Base-by-base conservation (phyloP, 2,113 vertebrate species). In the Lophochroa leadbeateri region DNA sequence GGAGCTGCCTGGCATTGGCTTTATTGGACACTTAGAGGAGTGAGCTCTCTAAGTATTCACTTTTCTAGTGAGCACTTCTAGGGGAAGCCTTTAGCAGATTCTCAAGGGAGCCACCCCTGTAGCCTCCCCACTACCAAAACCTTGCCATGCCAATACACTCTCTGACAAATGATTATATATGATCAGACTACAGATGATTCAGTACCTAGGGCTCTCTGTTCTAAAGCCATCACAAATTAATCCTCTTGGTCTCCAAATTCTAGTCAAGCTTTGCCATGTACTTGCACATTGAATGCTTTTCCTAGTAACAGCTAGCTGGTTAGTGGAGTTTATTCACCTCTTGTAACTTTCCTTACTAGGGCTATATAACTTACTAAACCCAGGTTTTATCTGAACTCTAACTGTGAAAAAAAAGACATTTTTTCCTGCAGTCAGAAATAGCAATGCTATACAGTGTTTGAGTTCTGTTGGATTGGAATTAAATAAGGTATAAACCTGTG, bases 401-500 rank as follows among this genome's bases (percentile, higher is more conserved):
- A 78, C 0, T 33, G 11, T 43, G 18, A 13, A 43, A 46, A 13
- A 12, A 39, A 14, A 13, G 3, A 11, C 3, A 0, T 70, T 39
- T 77, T 65, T 68, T 17, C 13, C 8, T 81, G 5, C 11, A 77
- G n/a, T 52, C n/a, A 80, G 58, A 85, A 91, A 76, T 55, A 82
- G 15, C 11, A 72, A 13, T 65, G n/a, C 6, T 60, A 9, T 53
- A 21, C 16, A 82, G 8, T 31, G 6, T 58, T 74, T 88, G 58
- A 63, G 5, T 70, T 90, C 60, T 67, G 11, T 11, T 75, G 33
- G 35, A 84, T 74, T 37, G 78, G 46, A 93, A 86, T 88, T 83
- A 93, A 92, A 81, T 67, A 86, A 95, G 10, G 75, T 80, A 72
- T 47, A 82, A 91, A 76, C 33, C 28, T 71, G 53, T 75, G 50